Evolutionary conservation across 2,113 vertebrate genomes (phyloP).

Genomic region (Ochotona curzoniae): DNA sequence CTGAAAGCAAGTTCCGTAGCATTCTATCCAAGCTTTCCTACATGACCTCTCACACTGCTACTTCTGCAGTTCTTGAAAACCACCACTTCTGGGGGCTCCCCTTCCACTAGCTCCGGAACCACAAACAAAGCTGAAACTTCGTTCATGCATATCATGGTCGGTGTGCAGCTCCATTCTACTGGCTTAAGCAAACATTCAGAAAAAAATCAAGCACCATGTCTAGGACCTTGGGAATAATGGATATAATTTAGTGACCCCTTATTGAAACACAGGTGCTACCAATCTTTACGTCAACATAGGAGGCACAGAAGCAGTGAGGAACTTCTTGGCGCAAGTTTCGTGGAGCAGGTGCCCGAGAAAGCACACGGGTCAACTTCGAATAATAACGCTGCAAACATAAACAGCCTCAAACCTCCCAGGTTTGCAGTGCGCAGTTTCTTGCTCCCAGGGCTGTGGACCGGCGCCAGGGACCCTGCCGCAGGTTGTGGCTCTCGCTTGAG

Average conservation of each 20-base stretch:
- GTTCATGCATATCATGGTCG: neutral
- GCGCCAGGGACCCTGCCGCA: neutral
- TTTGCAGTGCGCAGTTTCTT: neutral
- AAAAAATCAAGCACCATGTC: neutral
- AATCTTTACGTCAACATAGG: neutral
- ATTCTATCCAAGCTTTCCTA: conserved; percentile 34
- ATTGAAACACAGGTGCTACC: neutral
- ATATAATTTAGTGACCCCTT: neutral
- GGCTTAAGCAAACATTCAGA: neutral
- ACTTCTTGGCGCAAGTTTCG: neutral
- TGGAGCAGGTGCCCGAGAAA: neutral
- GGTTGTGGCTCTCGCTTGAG: neutral
- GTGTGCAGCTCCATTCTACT: neutral
- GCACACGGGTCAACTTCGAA: neutral
- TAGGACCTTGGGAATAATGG: neutral
- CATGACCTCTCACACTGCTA: neutral
- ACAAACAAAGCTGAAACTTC: neutral
- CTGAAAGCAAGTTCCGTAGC: neutral
- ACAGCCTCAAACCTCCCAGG: neutral
- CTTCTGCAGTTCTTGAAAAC: neutral
- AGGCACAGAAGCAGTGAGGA: neutral
- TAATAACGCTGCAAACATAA: neutral
- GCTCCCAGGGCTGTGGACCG: neutral
- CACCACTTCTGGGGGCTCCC: neutral
- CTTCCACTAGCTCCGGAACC: neutral